phyloP scores from a whole-genome alignment of 2,113 vertebrate species.

The Corapipo altera region DNA sequence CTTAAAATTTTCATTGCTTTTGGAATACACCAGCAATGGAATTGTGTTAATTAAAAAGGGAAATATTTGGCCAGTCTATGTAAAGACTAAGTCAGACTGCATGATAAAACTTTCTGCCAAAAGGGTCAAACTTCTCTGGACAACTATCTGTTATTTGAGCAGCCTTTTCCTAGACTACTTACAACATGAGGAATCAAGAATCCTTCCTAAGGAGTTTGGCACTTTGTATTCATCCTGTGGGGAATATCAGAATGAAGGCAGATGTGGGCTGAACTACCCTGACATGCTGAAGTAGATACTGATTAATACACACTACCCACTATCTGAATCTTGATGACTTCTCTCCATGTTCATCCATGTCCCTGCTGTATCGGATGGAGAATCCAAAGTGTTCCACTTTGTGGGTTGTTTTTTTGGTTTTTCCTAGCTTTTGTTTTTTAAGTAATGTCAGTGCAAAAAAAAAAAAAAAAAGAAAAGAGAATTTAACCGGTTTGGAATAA shows the following conservation, averaged over 20 bases:
- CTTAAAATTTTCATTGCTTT: background rate
- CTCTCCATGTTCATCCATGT: background rate
- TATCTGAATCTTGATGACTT: background rate
- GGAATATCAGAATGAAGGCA: background rate
- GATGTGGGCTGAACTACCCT: background rate
- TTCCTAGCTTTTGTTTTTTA: background rate
- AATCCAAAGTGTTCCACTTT: background rate
- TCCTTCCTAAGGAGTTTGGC: background rate
- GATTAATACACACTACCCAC: background rate
- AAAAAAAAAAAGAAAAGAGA: background rate
- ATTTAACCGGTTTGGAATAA: background rate
- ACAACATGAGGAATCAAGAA: background rate
- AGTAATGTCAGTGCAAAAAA: background rate
- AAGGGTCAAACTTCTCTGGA: background rate
- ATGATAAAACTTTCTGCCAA: background rate
- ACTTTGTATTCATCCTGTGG: background rate
- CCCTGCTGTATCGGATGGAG: background rate
- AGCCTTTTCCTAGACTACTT: background rate
- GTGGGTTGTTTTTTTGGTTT: background rate
- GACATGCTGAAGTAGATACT: background rate
- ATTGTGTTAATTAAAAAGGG: background rate
- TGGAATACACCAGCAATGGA: background rate
- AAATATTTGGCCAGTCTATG: background rate
- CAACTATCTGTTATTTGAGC: background rate
- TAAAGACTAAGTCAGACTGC: background rate